Conservation (phyloP, 2,888 invertebrate genomes). For the Ophion ellenae region DNA sequence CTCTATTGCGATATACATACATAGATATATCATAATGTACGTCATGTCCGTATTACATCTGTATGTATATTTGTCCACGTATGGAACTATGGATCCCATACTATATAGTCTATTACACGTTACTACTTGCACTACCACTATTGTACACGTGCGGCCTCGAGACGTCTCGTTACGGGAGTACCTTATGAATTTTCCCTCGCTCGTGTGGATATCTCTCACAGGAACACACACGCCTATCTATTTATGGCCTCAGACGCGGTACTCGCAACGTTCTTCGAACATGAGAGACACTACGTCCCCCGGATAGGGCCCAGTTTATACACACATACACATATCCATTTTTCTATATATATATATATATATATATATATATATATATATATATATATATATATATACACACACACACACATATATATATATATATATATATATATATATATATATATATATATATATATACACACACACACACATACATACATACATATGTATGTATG, state of each 20-base stretch:
- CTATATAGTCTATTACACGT: slow-evolving; percentile 33
- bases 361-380: slow-evolving; percentile 23
- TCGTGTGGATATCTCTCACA: slow-evolving; percentile 44
- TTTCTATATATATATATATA: slow-evolving; percentile 8
- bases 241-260: slow-evolving; percentile 47
- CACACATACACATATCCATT: neutral
- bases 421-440: slow-evolving; percentile 8
- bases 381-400: neutral
- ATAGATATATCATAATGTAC: slow-evolving; percentile 22
- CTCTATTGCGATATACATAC: slow-evolving; percentile 15
- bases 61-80: slow-evolving; percentile 10
- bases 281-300: slow-evolving; percentile 29
- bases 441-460: neutral
- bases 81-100: slow-evolving; percentile 42
- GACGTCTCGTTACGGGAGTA: slow-evolving; percentile 62
- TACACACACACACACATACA: neutral
- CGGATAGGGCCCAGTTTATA: neutral
- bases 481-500: slow-evolving; percentile 2
- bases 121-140: slow-evolving; percentile 37
- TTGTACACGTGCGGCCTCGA: slow-evolving; percentile 52
- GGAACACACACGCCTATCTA: slow-evolving; percentile 47
- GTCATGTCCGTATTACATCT: slow-evolving; percentile 16
- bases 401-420: neutral
- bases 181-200: slow-evolving; percentile 63
- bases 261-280: slow-evolving; percentile 43